A percentile compares a stretch with the other conserved stretches of the same genome.
These are phyloP conservation scores for Xestia ashworthii DNA, from an alignment of 2,888 invertebrate genomes.

Conservation along the genomic window DNA sequence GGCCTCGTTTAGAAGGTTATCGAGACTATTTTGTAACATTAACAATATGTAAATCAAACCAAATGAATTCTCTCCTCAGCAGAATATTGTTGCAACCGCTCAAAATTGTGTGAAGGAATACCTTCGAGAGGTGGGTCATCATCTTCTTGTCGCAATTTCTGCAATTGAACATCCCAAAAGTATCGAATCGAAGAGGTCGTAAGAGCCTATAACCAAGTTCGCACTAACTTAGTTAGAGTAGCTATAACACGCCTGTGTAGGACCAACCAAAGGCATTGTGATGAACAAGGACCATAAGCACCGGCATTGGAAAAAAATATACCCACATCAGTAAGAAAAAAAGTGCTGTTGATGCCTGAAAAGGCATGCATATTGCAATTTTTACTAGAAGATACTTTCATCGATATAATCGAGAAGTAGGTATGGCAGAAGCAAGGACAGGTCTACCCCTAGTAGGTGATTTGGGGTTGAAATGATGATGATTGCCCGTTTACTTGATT, in stretches of 20 bases:
- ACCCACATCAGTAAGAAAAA: not conserved
- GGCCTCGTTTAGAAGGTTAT: slow-evolving; percentile 45
- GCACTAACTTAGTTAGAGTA: too few relatives aligned
- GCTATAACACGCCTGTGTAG: too few relatives aligned
- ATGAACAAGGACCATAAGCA: not conserved
- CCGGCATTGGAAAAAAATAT: not conserved
- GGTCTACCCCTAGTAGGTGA: not conserved
- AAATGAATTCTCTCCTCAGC: not conserved
- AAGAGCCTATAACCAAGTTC: too few relatives aligned
- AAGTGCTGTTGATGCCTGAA: not conserved
- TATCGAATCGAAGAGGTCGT: not conserved
- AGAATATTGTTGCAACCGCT: not conserved
- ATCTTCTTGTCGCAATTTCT: not conserved
- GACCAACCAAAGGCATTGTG: not conserved
- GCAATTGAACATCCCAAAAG: not conserved
- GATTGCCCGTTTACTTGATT: not conserved
- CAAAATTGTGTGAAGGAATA: not conserved
- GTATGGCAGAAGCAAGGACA: not conserved
- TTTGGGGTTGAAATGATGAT: not conserved
- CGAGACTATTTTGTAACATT: slow-evolving; percentile 7
- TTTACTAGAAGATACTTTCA: not conserved
- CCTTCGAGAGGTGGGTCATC: not conserved
- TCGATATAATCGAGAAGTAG: not conserved
- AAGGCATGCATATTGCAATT: not conserved
- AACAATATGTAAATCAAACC: not conserved